phyloP scores from a whole-genome alignment of 2,888 invertebrate genomes.

The Cistogaster globosa region DNA sequence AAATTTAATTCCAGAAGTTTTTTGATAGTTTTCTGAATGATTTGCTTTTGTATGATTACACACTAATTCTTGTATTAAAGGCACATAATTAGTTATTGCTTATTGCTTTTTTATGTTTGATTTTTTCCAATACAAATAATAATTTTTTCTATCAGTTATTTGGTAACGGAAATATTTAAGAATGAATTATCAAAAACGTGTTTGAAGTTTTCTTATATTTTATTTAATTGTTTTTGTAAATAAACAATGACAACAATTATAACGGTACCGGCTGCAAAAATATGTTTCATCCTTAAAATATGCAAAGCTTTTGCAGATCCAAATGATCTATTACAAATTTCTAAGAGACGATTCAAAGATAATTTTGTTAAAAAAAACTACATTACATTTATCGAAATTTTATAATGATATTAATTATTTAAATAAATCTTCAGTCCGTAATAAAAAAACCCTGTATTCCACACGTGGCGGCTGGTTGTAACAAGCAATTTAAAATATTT shows the following conservation, averaged over 20 bases:
- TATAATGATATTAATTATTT: too few species aligned
- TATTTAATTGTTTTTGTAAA: slow-evolving; percentile 27
- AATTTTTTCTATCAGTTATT: background rate
- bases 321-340: slow-evolving; percentile 28
- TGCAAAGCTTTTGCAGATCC: background rate
- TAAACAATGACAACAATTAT: slow-evolving; percentile 31
- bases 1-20: slow-evolving; percentile 28
- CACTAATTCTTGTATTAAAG: background rate
- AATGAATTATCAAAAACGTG: slow-evolving; percentile 39
- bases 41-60: background rate
- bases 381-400: too few species aligned
- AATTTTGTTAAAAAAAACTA: background rate
- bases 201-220: slow-evolving; percentile 3
- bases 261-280: slow-evolving; percentile 47
- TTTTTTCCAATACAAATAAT: background rate
- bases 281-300: slow-evolving; percentile 12
- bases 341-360: background rate
- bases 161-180: slow-evolving; percentile 26
- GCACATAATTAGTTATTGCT: slow-evolving; percentile 19
- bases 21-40: slow-evolving; percentile 36
- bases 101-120: background rate
- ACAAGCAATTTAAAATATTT: too few species aligned
- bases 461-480: too few species aligned
- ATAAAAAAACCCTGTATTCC: too few species aligned
- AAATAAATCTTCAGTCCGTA: too few species aligned